Conservation (phyloP, 2,113 vertebrate species). For the Antennarius striatus region DNA sequence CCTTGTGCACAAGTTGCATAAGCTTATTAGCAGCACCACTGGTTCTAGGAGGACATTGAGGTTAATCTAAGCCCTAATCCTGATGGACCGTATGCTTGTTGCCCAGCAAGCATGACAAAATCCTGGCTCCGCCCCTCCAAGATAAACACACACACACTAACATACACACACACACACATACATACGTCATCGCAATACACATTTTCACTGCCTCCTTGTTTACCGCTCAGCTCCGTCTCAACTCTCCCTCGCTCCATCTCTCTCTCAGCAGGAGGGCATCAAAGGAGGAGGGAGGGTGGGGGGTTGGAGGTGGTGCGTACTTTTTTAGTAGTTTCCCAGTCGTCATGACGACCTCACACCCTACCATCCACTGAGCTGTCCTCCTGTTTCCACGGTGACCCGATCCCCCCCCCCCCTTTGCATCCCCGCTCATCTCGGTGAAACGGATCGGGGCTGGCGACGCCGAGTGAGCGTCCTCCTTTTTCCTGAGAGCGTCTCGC, state of each 20-base stretch:
- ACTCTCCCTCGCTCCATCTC: constrained; percentile 36
- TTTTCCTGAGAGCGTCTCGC: neutral
- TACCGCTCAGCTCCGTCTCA: constrained; percentile 44
- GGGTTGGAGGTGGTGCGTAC: constrained; percentile 17
- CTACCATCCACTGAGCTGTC: constrained; percentile 57
- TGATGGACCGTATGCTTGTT: constrained; percentile 61
- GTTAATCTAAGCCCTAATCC: constrained; percentile 74
- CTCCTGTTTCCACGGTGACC: constrained; percentile 70
- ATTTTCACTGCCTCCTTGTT: constrained; percentile 28
- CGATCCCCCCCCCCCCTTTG: constrained; percentile 37
- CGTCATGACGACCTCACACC: constrained; percentile 70
- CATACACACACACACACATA: constrained; percentile 2
- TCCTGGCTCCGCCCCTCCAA: constrained; percentile 46
- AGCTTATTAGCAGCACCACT: constrained; percentile 69
- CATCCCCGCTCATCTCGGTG: constrained; percentile 33
- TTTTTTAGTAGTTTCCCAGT: constrained; percentile 62
- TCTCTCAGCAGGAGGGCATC: constrained; percentile 35
- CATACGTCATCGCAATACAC: constrained; percentile 3
- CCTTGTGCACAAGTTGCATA: constrained; percentile 64
- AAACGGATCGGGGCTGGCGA: constrained; percentile 34
- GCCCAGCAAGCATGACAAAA: constrained; percentile 44
- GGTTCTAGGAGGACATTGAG: constrained; percentile 69
- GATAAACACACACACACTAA: constrained; percentile 20
- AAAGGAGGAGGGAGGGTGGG: neutral
- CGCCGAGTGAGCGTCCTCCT: constrained; percentile 2